phyloP scores from a whole-genome alignment of 2,888 invertebrate genomes.

The Diabrotica balteata region DNA sequence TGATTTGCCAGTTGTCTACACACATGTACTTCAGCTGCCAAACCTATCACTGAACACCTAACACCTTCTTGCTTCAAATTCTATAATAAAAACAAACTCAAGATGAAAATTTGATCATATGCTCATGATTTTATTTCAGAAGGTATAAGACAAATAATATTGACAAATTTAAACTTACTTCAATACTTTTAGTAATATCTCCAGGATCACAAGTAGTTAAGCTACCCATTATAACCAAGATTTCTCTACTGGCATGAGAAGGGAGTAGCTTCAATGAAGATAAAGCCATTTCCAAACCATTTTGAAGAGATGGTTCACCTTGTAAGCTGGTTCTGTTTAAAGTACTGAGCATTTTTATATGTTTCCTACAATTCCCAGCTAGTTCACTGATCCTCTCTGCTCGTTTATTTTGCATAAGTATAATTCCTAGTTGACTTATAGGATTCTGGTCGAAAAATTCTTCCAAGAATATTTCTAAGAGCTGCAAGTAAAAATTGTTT shows the following conservation, averaged over 20 bases:
- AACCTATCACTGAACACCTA: constrained; percentile 91
- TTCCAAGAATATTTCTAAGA: constrained; percentile 91
- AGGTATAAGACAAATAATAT: too few relatives aligned
- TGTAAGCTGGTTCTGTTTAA: constrained; percentile 72
- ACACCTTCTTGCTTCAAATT: constrained; percentile 80
- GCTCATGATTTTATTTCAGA: too few relatives aligned
- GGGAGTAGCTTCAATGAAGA: constrained; percentile 88
- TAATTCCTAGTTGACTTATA: constrained; percentile 94
- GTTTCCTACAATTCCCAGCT: constrained; percentile 84
- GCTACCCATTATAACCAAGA: constrained; percentile 90
- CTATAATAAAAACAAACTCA: constrained; percentile 56
- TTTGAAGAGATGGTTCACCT: constrained; percentile 97
- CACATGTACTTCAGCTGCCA: constrained; percentile 94
- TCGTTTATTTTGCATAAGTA: constrained; percentile 89
- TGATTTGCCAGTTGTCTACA: constrained; percentile 85
- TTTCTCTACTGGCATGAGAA: constrained; percentile 92
- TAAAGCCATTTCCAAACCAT: constrained; percentile 88
- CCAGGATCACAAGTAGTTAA: constrained; percentile 97
- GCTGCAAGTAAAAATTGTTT: constrained; percentile 60
- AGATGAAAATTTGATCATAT: background rate
- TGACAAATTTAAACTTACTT: constrained; percentile 60
- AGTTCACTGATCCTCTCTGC: constrained; percentile 92
- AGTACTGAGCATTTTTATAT: constrained; percentile 73
- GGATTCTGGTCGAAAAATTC: constrained; percentile 99
- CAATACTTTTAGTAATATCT: constrained; percentile 85